Conservation (phyloP, 2,888 invertebrate species). For the Idaea aversata region DNA sequence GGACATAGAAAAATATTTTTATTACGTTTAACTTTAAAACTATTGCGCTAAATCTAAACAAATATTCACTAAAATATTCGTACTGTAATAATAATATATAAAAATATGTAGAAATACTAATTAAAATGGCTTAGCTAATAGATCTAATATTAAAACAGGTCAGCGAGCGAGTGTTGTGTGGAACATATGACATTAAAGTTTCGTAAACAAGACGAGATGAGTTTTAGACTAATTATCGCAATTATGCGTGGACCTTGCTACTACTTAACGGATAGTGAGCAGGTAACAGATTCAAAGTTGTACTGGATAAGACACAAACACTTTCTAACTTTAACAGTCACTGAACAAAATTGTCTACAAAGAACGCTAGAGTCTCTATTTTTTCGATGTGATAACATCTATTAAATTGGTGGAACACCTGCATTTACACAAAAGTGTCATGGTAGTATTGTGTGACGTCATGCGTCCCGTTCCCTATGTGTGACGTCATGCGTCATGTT, state of each 20-base stretch:
- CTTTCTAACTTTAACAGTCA: neutral
- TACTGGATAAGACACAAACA: slow-evolving; percentile 14
- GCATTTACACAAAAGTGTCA: too few species aligned
- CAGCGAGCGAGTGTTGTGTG: slow-evolving; percentile 12
- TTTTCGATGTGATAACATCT: too few species aligned
- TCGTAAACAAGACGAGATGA: slow-evolving; percentile 58
- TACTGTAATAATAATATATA: neutral
- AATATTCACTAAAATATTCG: neutral
- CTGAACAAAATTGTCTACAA: too few species aligned
- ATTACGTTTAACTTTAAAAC: neutral
- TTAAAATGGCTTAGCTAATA: slow-evolving; percentile 26
- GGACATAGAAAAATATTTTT: neutral
- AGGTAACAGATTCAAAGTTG: slow-evolving; percentile 30
- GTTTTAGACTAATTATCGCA: slow-evolving; percentile 40
- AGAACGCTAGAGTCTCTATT: too few species aligned
- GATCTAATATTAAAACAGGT: slow-evolving; percentile 39
- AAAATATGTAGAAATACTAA: slow-evolving; percentile 17
- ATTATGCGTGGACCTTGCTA: slow-evolving; percentile 57
- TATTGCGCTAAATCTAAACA: neutral
- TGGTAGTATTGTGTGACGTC: too few species aligned
- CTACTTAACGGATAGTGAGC: slow-evolving; percentile 58
- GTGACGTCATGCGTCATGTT: too few species aligned
- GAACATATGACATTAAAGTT: slow-evolving; percentile 34
- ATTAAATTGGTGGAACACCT: too few species aligned
- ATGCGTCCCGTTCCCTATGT: too few species aligned